Percentiles rank a stretch among this genome's conserved stretches.
These are phyloP conservation scores for Eurystomus gularis DNA, from an alignment of 2,113 vertebrate species.

Conservation along the genomic window DNA sequence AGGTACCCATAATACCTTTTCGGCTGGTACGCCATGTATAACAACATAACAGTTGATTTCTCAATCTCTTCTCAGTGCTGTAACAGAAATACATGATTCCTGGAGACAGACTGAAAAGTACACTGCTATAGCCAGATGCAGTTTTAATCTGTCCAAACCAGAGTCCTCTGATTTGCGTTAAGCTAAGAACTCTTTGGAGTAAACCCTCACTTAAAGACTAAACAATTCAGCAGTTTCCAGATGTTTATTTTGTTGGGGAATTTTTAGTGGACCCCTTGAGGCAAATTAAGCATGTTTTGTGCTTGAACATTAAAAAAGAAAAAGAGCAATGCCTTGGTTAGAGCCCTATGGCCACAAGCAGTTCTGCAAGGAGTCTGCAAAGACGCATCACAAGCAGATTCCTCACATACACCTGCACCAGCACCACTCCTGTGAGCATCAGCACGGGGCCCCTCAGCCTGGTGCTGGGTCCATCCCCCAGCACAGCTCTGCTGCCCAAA, in stretches of 20 bases:
- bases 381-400: background rate
- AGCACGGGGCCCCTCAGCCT: background rate
- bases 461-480: rapidly evolving
- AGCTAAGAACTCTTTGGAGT: background rate
- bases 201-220: background rate
- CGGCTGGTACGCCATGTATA: background rate
- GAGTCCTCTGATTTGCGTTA: background rate
- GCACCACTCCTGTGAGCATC: background rate
- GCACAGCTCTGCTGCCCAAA: background rate
- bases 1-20: background rate
- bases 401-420: background rate
- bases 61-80: background rate
- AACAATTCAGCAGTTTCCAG: background rate
- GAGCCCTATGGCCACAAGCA: rapidly evolving
- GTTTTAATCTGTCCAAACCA: background rate
- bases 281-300: background rate
- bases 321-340: rapidly evolving
- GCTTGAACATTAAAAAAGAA: background rate
- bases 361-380: background rate
- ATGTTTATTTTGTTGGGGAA: background rate
- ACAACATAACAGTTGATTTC: background rate
- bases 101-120: background rate
- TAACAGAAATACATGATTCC: background rate
- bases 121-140: background rate
- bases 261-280: background rate